phyloP scores from a whole-genome alignment of 1,140 invertebrate species.

The Ruditapes philippinarum region DNA sequence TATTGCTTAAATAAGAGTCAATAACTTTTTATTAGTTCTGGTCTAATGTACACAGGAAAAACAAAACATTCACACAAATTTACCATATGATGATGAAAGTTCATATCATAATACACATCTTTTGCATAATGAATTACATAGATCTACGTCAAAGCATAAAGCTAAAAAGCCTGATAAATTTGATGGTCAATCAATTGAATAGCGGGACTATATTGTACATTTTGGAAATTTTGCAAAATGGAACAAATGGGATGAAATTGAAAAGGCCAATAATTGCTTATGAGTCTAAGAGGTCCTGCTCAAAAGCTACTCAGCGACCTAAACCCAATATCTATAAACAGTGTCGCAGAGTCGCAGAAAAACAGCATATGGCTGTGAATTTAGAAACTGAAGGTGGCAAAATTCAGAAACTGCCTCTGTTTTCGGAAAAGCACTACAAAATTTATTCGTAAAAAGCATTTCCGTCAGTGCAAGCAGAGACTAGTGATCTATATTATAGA shows the following conservation, averaged over 20 bases:
- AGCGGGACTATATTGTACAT: constrained; percentile 43
- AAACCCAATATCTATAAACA: neutral
- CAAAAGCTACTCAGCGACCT: constrained; percentile 48
- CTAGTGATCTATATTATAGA: constrained; percentile 45
- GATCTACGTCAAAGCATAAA: too few relatives aligned
- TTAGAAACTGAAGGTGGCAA: constrained; percentile 14
- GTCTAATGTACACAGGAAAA: too few relatives aligned
- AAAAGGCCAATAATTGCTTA: constrained; percentile 68
- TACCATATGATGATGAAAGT: too few relatives aligned
- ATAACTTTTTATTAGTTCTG: too few relatives aligned
- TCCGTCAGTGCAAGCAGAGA: constrained; percentile 29
- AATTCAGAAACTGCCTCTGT: constrained; percentile 36
- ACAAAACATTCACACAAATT: too few relatives aligned
- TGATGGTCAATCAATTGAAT: constrained; percentile 27
- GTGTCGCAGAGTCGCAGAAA: constrained; percentile 25
- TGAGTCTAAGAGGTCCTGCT: constrained; percentile 44
- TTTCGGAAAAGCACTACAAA: constrained; percentile 54
- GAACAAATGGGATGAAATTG: constrained; percentile 46
- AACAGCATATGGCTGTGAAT: constrained; percentile 60
- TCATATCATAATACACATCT: too few relatives aligned
- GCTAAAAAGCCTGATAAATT: constrained; percentile 55
- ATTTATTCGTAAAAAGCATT: constrained; percentile 38
- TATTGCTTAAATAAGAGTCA: too few relatives aligned
- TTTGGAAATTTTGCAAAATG: constrained; percentile 51
- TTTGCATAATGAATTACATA: too few relatives aligned